Percentiles rank a stretch among this genome's conserved stretches.
These are phyloP conservation scores for Fulmarus glacialis DNA, from an alignment of 2,113 vertebrate genomes.

Conservation along the genomic window DNA sequence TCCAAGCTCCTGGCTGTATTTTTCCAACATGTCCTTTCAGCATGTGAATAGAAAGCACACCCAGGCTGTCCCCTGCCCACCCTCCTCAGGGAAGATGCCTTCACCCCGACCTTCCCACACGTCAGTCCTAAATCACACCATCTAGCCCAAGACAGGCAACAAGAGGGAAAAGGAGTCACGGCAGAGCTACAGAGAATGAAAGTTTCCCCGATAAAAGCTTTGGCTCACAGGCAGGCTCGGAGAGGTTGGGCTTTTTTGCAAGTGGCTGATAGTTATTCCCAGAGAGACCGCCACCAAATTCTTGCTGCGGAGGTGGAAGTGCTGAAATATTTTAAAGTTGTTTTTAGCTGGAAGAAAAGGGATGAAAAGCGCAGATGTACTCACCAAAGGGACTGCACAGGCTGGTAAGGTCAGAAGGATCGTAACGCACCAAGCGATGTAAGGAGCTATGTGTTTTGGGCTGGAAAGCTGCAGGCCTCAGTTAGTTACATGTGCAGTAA, in stretches of 20 bases:
- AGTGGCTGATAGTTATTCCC: conserved; percentile 36
- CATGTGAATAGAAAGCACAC: neutral
- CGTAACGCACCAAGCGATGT: accelerated
- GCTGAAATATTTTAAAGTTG: neutral
- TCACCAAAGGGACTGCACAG: neutral
- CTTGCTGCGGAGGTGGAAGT: neutral
- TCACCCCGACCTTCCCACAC: neutral
- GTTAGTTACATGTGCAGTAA: neutral
- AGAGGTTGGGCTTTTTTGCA: neutral
- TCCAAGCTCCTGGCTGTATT: neutral
- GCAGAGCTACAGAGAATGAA: conserved; percentile 27
- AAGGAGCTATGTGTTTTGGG: neutral
- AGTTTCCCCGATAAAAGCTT: conserved; percentile 30
- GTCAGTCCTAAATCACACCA: neutral
- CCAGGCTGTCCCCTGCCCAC: neutral
- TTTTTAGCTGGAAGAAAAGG: neutral
- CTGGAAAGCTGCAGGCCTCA: neutral
- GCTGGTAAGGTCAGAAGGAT: neutral
- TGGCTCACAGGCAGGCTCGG: neutral
- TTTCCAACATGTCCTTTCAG: neutral
- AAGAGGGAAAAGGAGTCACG: neutral
- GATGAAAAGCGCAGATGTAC: neutral
- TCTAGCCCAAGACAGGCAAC: neutral
- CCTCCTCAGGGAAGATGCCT: neutral
- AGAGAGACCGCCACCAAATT: neutral